These are phyloP conservation scores for Periophthalmus modestus DNA, from an alignment of 2,113 vertebrate genomes.

Conservation along the genomic window DNA sequence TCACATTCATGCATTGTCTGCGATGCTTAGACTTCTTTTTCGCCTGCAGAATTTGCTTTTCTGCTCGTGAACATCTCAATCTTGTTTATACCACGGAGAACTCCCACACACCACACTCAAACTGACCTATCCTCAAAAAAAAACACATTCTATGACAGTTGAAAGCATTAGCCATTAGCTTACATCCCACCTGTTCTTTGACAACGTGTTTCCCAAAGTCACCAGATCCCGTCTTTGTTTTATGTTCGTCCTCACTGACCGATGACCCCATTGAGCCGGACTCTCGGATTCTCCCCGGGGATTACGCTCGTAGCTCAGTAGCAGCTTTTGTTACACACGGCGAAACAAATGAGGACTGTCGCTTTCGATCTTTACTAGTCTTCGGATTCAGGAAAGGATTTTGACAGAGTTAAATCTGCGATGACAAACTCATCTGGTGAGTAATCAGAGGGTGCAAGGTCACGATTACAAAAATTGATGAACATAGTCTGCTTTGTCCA, in stretches of 20 bases:
- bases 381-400: conserved; percentile 21
- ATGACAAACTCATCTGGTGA: conserved; percentile 27
- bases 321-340: conserved; percentile 42
- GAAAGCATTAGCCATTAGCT: conserved; percentile 44
- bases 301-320: conserved; percentile 45
- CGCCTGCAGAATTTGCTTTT: neutral
- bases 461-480: conserved; percentile 27
- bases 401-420: conserved; percentile 45
- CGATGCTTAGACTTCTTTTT: neutral
- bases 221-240: conserved; percentile 45
- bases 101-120: conserved; percentile 26
- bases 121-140: conserved; percentile 13
- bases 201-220: conserved; percentile 25
- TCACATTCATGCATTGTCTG: neutral
- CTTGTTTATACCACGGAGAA: neutral
- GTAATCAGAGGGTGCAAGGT: conserved; percentile 34
- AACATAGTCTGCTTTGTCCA: neutral
- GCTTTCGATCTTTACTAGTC: conserved; percentile 47
- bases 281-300: conserved; percentile 47
- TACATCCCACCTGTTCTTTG: conserved; percentile 22
- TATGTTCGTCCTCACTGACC: conserved; percentile 50
- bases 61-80: conserved; percentile 17
- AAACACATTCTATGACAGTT: conserved; percentile 18
- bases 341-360: conserved; percentile 59
- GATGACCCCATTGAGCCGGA: conserved; percentile 50